phyloP scores from a whole-genome alignment of 2,797 vertebrate species.

The Labeo calbasu region DNA sequence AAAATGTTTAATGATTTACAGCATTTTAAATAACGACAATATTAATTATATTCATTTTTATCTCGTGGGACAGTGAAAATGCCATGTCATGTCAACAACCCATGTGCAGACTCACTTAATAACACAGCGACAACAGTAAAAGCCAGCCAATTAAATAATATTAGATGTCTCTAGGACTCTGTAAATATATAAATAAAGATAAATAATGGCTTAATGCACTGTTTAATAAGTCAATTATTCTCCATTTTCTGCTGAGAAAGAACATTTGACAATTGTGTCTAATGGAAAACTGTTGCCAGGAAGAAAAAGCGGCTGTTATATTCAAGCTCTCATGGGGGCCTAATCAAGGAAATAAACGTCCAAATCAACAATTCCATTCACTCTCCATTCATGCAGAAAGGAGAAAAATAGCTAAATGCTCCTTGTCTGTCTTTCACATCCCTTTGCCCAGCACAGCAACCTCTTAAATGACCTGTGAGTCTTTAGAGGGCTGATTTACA shows the following conservation, averaged over 20 bases:
- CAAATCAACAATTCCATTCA: conserved; percentile 31
- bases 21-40: no score
- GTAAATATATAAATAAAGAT: conserved; percentile 24
- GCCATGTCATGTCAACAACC: no score
- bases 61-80: no score
- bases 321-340: conserved; percentile 40
- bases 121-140: background rate
- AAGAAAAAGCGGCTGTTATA: conserved; percentile 62
- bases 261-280: conserved; percentile 65
- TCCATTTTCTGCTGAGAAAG: conserved; percentile 63
- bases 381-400: background rate
- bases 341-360: conserved; percentile 8
- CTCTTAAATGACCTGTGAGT: conserved; percentile 36
- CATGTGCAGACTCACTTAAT: background rate
- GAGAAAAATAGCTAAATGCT: conserved; percentile 7
- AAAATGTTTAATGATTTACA: no score
- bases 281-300: conserved; percentile 61
- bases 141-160: conserved; percentile 19
- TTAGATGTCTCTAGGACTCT: conserved; percentile 42
- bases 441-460: conserved; percentile 17
- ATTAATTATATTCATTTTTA: no score
- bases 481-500: conserved; percentile 49
- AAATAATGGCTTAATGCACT: conserved; percentile 30
- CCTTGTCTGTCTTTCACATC: background rate
- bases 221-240: conserved; percentile 66